Evolutionary conservation across 2,888 invertebrate species (phyloP), one percentile per base, ranked within the genome.

Genomic region (Arge pagana): DNA sequence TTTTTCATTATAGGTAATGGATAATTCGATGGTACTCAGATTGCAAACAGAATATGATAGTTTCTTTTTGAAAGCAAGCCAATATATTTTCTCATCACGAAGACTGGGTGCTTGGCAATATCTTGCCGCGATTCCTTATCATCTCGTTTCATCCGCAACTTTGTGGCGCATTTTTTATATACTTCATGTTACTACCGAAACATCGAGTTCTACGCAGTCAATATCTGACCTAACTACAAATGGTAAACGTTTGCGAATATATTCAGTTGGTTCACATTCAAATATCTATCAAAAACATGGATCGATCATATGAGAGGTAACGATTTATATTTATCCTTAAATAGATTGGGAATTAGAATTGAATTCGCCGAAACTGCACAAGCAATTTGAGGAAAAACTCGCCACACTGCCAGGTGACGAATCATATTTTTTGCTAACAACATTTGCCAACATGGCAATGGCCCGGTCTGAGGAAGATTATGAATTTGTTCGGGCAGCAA

Each of bases 91-190:
- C 67, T 82, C 84, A 2, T 86, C 88, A 0, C 84, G 86, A 39
- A 85, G 86, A 67, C 79, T 88, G 55, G 88, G 89, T 6, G 86
- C 89, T 2, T 89, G 90, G 88, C 90, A 92, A 72, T 91, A 90
- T 77, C 82, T 91, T 61, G 87, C 89, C 10, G 85, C 87, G 15
- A 79, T 90, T 60, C 90, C 91, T 0, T 89, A 85, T 66, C 77
- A 80, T 55, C 77, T 81, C 39, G 80, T 87, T 21, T 82, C 85
- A 7, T 68, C 79, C 1, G 74, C 77, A 40, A 81, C 82, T 4
- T 68, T 86, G n/a, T 88, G 87, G 87, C 82, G 82, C 64, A 79
- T 87, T 51, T 86, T 84, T 68, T 84, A 83, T 62, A 82, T 82
- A 62, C 71, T 87, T 4, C 85, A 85, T 60, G 77, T 80, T 39